phyloP scores from a whole-genome alignment of 2,113 vertebrate species.

The Aplodontia rufa region DNA sequence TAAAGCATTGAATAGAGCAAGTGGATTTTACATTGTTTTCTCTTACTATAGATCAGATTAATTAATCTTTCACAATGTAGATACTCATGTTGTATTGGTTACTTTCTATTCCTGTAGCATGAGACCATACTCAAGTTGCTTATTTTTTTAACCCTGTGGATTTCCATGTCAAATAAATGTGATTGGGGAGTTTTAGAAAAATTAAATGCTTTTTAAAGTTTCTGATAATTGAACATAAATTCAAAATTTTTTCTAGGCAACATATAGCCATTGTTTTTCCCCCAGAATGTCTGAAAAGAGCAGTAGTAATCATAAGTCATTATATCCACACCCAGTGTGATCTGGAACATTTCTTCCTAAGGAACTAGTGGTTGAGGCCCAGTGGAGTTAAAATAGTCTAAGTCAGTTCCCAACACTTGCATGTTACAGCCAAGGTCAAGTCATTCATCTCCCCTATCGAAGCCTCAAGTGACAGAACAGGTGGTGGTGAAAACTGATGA shows the following conservation, averaged over 20 bases:
- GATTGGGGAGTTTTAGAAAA: background rate
- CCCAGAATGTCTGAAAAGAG: background rate
- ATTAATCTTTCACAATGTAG: background rate
- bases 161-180: conserved; percentile 5
- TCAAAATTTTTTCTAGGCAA: conserved; percentile 23
- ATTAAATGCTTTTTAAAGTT: conserved; percentile 18
- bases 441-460: background rate
- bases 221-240: conserved; percentile 6
- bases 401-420: background rate
- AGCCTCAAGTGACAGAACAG: background rate
- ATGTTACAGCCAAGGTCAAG: background rate
- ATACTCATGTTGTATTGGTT: background rate
- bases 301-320: background rate
- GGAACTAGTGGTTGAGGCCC: background rate
- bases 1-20: background rate
- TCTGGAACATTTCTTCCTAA: background rate
- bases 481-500: background rate
- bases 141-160: conserved; percentile 4
- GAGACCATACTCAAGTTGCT: background rate
- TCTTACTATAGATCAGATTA: background rate
- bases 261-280: background rate
- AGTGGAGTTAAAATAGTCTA: background rate
- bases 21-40: background rate
- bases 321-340: conserved; percentile 11
- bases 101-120: background rate